A percentile compares a stretch with the other conserved stretches of the same genome.
phyloP scores from a whole-genome alignment of 2,113 vertebrate species.

The Chroicocephalus ridibundus region DNA sequence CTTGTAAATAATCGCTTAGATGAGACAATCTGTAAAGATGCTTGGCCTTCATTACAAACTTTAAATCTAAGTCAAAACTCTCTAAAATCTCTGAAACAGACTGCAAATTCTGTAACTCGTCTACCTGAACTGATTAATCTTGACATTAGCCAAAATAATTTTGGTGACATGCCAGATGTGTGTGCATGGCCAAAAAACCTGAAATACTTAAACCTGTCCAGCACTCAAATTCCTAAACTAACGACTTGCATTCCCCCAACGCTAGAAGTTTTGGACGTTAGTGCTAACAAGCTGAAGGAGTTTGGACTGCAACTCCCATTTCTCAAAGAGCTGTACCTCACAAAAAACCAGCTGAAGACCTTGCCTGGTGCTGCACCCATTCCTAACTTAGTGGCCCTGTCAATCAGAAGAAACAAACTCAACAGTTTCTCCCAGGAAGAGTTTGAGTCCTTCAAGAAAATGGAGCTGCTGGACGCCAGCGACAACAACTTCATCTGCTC shows the following conservation, averaged over 20 bases:
- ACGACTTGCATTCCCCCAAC: slow-evolving; percentile 75
- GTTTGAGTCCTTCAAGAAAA: slow-evolving; percentile 66
- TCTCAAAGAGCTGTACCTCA: slow-evolving; percentile 83
- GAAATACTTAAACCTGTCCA: slow-evolving; percentile 83
- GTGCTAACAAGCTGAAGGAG: slow-evolving; percentile 76
- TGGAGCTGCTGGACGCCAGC: slow-evolving; percentile 77
- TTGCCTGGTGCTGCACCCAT: slow-evolving; percentile 72
- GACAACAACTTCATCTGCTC: slow-evolving; percentile 86
- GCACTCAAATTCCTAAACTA: slow-evolving; percentile 62
- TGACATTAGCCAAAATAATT: slow-evolving; percentile 80
- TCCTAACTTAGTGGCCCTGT: slow-evolving; percentile 74
- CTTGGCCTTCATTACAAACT: slow-evolving; percentile 63
- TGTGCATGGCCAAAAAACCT: slow-evolving; percentile 78
- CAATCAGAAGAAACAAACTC: slow-evolving; percentile 78
- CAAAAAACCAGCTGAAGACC: slow-evolving; percentile 80
- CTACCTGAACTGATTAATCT: slow-evolving; percentile 76
- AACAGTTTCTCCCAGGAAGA: slow-evolving; percentile 70
- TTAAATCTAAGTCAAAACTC: slow-evolving; percentile 80
- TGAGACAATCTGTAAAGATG: slow-evolving; percentile 60
- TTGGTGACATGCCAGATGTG: slow-evolving; percentile 58
- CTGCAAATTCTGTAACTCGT: neutral
- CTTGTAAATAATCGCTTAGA: slow-evolving; percentile 67
- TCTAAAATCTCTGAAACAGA: slow-evolving; percentile 57
- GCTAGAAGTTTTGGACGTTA: slow-evolving; percentile 85
- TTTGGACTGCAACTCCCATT: slow-evolving; percentile 71